A percentile compares a stretch with the other conserved stretches of the same genome.
These are phyloP conservation scores for Anolis sagrei DNA, from an alignment of 2,113 vertebrate genomes.

Conservation along the genomic window DNA sequence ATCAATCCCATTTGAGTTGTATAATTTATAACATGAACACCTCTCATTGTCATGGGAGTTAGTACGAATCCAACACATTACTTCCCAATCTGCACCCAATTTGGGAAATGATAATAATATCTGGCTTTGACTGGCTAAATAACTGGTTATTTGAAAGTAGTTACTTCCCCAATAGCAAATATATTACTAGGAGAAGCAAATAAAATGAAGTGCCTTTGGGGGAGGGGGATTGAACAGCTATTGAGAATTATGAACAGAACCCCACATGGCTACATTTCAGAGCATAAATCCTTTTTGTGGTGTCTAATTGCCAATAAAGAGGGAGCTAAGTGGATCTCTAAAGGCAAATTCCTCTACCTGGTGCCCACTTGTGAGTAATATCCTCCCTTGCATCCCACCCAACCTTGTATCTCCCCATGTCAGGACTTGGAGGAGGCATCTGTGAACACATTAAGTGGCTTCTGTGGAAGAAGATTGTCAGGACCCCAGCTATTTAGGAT, in stretches of 20 bases:
- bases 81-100: neutral
- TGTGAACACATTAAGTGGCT: neutral
- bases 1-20: neutral
- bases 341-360: neutral
- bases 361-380: neutral
- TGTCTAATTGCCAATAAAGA: neutral
- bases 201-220: neutral
- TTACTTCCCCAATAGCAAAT: too few species aligned
- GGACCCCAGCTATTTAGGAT: neutral
- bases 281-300: neutral
- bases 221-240: neutral
- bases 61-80: neutral
- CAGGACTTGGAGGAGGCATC: neutral
- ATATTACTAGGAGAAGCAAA: too few species aligned
- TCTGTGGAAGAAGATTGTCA: neutral
- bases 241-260: neutral
- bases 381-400: neutral
- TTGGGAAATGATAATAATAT: neutral
- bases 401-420: neutral
- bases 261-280: neutral
- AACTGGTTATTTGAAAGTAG: too few species aligned
- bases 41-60: neutral
- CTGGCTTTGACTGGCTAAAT: too few species aligned
- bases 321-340: neutral
- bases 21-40: conserved; percentile 1